Evolutionary conservation across 2,888 invertebrate species (phyloP).

Genomic region (Chrysolina haemoptera): DNA sequence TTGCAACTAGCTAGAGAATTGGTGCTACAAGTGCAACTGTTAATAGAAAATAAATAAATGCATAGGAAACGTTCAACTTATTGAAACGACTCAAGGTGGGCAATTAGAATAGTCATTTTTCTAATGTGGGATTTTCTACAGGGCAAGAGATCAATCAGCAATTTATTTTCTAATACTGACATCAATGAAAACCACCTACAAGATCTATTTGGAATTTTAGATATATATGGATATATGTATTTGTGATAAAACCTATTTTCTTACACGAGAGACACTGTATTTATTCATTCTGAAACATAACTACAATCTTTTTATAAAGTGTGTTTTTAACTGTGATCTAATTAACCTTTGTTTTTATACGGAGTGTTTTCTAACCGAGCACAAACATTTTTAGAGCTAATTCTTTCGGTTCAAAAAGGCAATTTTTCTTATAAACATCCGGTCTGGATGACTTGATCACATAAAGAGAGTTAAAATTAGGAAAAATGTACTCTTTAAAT

Average conservation of each 20-base stretch:
- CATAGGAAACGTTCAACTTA: neutral
- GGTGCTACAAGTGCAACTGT: slow-evolving; percentile 89
- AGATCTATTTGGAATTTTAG: neutral
- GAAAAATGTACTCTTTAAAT: no score
- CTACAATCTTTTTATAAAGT: neutral
- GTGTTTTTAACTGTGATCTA: no score
- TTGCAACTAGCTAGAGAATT: slow-evolving; percentile 88
- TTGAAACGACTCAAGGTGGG: slow-evolving; percentile 15
- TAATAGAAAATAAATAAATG: slow-evolving; percentile 89
- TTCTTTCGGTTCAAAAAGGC: no score
- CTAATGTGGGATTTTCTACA: neutral
- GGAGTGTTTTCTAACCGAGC: no score
- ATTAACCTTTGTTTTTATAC: no score
- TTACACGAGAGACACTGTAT: neutral
- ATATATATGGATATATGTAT: neutral
- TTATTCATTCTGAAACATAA: neutral
- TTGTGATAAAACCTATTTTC: slow-evolving; percentile 15
- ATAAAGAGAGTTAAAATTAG: no score
- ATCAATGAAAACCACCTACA: neutral
- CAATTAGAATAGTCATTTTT: slow-evolving; percentile 19
- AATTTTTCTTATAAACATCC: no score
- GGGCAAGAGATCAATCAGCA: slow-evolving; percentile 1
- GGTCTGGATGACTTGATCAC: no score
- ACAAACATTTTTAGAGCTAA: no score
- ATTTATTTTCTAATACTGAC: neutral